Conservation (phyloP, 37 sponge, comb jelly and placozoan genomes). For the Halichondria panicea region DNA sequence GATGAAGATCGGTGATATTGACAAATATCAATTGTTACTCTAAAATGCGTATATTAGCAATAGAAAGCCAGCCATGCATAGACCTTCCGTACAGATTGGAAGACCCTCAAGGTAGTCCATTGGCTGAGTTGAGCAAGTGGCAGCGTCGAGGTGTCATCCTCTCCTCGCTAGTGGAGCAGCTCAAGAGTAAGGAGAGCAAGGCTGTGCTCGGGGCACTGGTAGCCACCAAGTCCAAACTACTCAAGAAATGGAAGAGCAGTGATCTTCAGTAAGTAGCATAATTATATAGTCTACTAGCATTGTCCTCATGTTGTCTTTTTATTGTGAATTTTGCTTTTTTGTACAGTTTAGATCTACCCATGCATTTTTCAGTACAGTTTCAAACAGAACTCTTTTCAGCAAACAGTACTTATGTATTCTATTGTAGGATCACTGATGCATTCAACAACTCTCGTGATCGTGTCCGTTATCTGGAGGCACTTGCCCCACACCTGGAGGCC, state of each 20-base stretch:
- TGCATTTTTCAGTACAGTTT: too few relatives aligned
- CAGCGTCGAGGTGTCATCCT: constrained; percentile 71
- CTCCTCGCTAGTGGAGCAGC: constrained; percentile 77
- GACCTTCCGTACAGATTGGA: constrained; percentile 38
- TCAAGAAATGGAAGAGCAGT: constrained; percentile 84
- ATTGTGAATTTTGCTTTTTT: not conserved
- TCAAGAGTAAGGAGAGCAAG: constrained; percentile 83
- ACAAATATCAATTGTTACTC: too few relatives aligned
- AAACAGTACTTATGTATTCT: too few relatives aligned
- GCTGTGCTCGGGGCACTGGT: constrained; percentile 69
- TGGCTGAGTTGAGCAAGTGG: constrained; percentile 84
- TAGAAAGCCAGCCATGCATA: not conserved
- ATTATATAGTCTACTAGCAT: not conserved
- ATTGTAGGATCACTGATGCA: constrained; percentile 76
- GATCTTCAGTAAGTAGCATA: constrained; percentile 62
- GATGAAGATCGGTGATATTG: too few relatives aligned
- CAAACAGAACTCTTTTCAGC: too few relatives aligned
- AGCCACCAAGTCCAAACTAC: constrained; percentile 68
- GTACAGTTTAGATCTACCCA: not conserved
- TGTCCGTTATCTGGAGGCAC: constrained; percentile 65
- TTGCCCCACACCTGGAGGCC: constrained; percentile 70
- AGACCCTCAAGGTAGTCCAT: constrained; percentile 51
- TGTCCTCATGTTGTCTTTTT: not conserved
- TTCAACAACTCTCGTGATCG: constrained; percentile 84
- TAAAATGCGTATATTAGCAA: too few relatives aligned